Evolutionary conservation across 2,888 invertebrate genomes (phyloP).

Genomic region (Lacanobia wlatinum): DNA sequence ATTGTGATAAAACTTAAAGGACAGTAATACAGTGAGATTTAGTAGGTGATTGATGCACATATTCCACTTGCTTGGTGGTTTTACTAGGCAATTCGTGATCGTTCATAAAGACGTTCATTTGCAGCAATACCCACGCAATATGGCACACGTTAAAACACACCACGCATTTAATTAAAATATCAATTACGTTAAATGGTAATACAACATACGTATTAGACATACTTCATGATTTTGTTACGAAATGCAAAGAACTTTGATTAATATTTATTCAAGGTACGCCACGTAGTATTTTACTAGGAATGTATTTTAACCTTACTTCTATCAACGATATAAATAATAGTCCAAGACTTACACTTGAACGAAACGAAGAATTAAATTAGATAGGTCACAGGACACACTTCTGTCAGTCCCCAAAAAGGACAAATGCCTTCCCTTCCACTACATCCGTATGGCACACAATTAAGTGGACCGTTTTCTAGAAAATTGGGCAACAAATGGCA

Average conservation of each 20-base stretch:
- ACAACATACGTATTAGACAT: too few relatives aligned
- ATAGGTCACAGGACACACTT: slow-evolving; percentile 1
- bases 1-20: too few relatives aligned
- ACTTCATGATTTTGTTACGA: neutral
- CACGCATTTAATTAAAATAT: neutral
- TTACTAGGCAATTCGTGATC: too few relatives aligned
- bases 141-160: too few relatives aligned
- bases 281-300: neutral
- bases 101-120: too few relatives aligned
- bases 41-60: too few relatives aligned
- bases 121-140: too few relatives aligned
- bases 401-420: slow-evolving; percentile 1
- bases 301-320: neutral
- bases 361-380: slow-evolving; percentile 24
- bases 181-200: too few relatives aligned
- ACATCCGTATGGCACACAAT: slow-evolving; percentile 24
- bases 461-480: slow-evolving; percentile 33
- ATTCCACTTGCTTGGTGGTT: too few relatives aligned
- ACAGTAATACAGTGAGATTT: too few relatives aligned
- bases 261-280: neutral
- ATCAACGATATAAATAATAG: neutral
- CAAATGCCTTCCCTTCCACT: slow-evolving; percentile 28
- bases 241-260: neutral
- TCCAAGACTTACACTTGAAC: neutral
- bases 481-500: slow-evolving; percentile 28